A percentile compares a stretch with the other conserved stretches of the same genome.
Evolutionary conservation across 1,140 invertebrate species (phyloP).

Genomic region (Anthonomus grandis): DNA sequence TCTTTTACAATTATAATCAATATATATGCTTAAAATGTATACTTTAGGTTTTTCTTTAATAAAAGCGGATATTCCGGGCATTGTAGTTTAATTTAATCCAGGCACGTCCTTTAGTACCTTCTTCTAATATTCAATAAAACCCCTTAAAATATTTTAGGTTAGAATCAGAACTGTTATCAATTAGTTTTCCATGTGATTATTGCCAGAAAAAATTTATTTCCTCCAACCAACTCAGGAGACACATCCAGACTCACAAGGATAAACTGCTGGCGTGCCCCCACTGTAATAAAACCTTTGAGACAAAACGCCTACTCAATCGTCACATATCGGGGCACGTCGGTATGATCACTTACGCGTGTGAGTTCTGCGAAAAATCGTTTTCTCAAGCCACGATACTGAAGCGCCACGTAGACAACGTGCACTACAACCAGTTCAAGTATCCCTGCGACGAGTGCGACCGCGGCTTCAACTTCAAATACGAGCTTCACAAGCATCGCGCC

Average conservation of each 20-base stretch:
- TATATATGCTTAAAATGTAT: neutral
- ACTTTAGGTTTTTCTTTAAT: neutral
- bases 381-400: conserved; percentile 8
- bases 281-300: conserved; percentile 11
- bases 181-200: neutral
- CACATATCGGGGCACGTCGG: conserved; percentile 16
- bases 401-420: conserved; percentile 17
- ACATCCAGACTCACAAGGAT: conserved; percentile 13
- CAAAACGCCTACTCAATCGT: conserved; percentile 11
- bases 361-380: conserved; percentile 20
- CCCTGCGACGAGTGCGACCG: conserved; percentile 12
- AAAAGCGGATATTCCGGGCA: neutral
- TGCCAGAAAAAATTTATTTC: conserved; percentile 11
- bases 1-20: too few species aligned
- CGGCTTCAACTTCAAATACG: conserved; percentile 15
- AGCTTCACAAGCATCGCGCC: conserved; percentile 10
- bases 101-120: neutral
- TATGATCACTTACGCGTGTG: conserved; percentile 12
- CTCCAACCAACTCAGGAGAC: conserved; percentile 4
- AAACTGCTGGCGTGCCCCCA: conserved; percentile 10
- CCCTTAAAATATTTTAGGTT: neutral
- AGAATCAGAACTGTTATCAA: neutral
- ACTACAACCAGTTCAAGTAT: conserved; percentile 19
- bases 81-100: neutral
- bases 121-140: neutral